These are phyloP conservation scores for Knipowitschia caucasica DNA, from an alignment of 2,797 vertebrate species.

Conservation along the genomic window DNA sequence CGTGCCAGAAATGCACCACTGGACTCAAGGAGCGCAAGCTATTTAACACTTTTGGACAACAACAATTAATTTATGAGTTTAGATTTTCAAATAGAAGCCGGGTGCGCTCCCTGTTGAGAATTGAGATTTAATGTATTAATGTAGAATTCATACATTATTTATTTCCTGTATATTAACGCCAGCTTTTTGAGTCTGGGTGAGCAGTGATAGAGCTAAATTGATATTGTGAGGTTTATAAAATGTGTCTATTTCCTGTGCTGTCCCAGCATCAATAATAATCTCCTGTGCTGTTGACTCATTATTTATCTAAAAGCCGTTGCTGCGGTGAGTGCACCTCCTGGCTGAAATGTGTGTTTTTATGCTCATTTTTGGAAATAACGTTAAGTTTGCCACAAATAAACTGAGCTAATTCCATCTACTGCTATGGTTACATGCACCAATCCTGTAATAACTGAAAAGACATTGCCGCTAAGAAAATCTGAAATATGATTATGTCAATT, in stretches of 20 bases:
- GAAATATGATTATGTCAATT: too few relatives aligned
- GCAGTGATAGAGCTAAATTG: constrained; percentile 13
- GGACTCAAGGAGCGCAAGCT: constrained; percentile 4
- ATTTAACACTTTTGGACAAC: constrained; percentile 5
- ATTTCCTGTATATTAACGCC: neutral
- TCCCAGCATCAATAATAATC: constrained; percentile 17
- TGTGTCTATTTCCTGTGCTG: constrained; percentile 41
- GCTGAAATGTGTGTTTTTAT: neutral
- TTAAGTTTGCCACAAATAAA: too few relatives aligned
- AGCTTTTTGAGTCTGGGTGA: constrained; percentile 16
- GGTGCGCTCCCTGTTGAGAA: neutral
- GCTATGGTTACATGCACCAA: too few relatives aligned
- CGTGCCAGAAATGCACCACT: constrained; percentile 12
- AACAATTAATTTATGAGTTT: neutral
- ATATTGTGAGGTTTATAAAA: constrained; percentile 9
- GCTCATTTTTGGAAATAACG: too few relatives aligned
- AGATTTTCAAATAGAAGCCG: neutral
- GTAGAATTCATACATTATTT: neutral
- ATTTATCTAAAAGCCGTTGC: constrained; percentile 31
- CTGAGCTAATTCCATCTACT: too few relatives aligned
- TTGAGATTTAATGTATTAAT: too few relatives aligned
- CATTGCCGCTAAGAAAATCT: too few relatives aligned
- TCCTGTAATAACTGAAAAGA: too few relatives aligned
- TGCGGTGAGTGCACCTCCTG: constrained; percentile 8
- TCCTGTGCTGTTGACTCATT: constrained; percentile 28